Conservation (phyloP, 2,888 invertebrate species). For the Polyommatus icarus region DNA sequence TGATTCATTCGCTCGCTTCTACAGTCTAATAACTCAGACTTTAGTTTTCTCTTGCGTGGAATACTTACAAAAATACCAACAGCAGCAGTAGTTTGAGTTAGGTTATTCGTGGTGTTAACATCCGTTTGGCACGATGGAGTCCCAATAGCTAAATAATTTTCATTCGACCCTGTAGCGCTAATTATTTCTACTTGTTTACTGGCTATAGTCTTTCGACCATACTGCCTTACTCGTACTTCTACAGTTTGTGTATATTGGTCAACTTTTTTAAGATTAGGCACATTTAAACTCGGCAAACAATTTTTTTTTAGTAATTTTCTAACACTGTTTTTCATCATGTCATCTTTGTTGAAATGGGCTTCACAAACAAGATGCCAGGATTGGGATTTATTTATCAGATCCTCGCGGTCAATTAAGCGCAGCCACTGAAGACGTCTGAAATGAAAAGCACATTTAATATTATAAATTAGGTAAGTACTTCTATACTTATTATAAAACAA, state of each 20-base stretch:
- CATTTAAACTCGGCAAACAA: slow-evolving; percentile 41
- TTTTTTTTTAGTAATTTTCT: slow-evolving; percentile 40
- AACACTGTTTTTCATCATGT: slow-evolving; percentile 32
- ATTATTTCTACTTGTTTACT: slow-evolving; percentile 29
- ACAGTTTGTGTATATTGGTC: slow-evolving; percentile 35
- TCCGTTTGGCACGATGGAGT: slow-evolving; percentile 34
- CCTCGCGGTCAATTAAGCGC: slow-evolving; percentile 41
- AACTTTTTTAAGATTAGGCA: slow-evolving; percentile 39
- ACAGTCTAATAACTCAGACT: slow-evolving; percentile 36
- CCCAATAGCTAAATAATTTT: neutral
- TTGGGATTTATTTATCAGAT: slow-evolving; percentile 42
- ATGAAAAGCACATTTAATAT: neutral
- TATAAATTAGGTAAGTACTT: neutral
- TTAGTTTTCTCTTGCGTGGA: slow-evolving; percentile 42
- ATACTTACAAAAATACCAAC: slow-evolving; percentile 36
- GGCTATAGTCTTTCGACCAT: too few species aligned
- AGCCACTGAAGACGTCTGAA: slow-evolving; percentile 40
- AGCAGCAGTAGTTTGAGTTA: slow-evolving; percentile 37
- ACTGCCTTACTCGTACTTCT: too few species aligned
- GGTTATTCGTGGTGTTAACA: slow-evolving; percentile 36
- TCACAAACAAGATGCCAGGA: slow-evolving; percentile 38
- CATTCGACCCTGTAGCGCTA: slow-evolving; percentile 15
- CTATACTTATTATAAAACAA: too few species aligned
- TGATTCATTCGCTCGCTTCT: slow-evolving; percentile 35
- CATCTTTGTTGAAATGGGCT: slow-evolving; percentile 41